Evolutionary conservation across 92 coral and sea anemone species (phyloP).

Genomic region (Umimayanthus kanabou): DNA sequence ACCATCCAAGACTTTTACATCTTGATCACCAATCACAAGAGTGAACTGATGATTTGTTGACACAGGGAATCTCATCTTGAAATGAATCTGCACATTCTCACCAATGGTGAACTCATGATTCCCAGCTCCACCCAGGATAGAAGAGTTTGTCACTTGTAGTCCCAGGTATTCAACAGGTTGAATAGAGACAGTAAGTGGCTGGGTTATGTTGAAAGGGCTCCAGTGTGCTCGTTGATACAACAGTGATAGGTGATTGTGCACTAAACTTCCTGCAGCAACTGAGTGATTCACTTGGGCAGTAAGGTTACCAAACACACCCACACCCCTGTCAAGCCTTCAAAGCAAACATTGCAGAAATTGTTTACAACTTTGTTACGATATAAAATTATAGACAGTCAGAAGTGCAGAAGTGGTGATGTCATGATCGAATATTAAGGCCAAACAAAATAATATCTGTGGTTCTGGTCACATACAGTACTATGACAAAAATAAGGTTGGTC

Average conservation of each 20-base stretch:
- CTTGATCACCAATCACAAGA: slow-evolving; percentile 54
- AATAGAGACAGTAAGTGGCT: slow-evolving; percentile 2
- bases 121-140: slow-evolving; percentile 55
- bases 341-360: background rate
- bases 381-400: no score
- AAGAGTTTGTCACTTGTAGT: slow-evolving; percentile 44
- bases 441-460: no score
- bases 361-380: no score
- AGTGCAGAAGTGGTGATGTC: no score
- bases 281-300: slow-evolving; percentile 51
- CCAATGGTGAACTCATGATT: slow-evolving; percentile 65
- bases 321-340: slow-evolving; percentile 69
- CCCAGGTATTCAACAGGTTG: slow-evolving; percentile 44
- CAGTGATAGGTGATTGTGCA: slow-evolving; percentile 48
- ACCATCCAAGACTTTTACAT: slow-evolving; percentile 57
- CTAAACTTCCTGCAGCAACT: slow-evolving; percentile 64
- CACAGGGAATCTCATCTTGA: slow-evolving; percentile 66
- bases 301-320: slow-evolving; percentile 56
- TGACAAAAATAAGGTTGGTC: no score
- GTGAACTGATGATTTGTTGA: slow-evolving; percentile 68
- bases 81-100: slow-evolving; percentile 64
- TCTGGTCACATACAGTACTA: no score
- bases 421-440: no score
- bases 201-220: slow-evolving; percentile 45
- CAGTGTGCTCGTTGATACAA: slow-evolving; percentile 72